A percentile compares a stretch with the other conserved stretches of the same genome.
Evolutionary conservation across 2,113 vertebrate genomes (phyloP).

Genomic region (Furnarius figulus): DNA sequence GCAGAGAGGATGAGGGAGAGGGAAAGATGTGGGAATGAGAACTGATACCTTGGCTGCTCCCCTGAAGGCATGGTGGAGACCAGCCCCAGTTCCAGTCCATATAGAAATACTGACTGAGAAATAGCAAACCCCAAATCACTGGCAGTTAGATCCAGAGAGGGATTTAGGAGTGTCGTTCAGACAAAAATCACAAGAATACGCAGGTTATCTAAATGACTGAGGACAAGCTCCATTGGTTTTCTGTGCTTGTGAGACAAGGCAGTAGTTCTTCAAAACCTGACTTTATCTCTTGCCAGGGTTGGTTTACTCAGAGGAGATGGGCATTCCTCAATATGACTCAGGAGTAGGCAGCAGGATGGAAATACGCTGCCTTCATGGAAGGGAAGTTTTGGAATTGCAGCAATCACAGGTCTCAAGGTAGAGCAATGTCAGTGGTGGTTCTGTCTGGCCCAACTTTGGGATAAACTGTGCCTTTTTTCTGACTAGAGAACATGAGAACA

Average conservation of each 20-base stretch:
- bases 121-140: neutral
- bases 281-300: neutral
- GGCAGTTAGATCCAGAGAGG: neutral
- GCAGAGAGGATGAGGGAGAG: neutral
- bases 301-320: neutral
- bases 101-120: neutral
- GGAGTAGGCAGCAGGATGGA: neutral
- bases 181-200: neutral
- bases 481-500: neutral
- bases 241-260: neutral
- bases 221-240: neutral
- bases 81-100: neutral
- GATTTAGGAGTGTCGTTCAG: neutral
- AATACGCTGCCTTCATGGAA: neutral
- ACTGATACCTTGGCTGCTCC: neutral
- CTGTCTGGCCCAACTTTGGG: neutral
- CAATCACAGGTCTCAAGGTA: neutral
- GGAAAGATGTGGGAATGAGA: neutral
- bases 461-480: neutral
- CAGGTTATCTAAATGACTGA: neutral
- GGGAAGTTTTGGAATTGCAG: neutral
- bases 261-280: neutral
- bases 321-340: neutral
- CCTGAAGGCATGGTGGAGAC: neutral
- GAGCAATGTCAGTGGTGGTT: neutral